Conservation (phyloP, 2,113 vertebrate genomes). For the Periophthalmodon schlosseri region DNA sequence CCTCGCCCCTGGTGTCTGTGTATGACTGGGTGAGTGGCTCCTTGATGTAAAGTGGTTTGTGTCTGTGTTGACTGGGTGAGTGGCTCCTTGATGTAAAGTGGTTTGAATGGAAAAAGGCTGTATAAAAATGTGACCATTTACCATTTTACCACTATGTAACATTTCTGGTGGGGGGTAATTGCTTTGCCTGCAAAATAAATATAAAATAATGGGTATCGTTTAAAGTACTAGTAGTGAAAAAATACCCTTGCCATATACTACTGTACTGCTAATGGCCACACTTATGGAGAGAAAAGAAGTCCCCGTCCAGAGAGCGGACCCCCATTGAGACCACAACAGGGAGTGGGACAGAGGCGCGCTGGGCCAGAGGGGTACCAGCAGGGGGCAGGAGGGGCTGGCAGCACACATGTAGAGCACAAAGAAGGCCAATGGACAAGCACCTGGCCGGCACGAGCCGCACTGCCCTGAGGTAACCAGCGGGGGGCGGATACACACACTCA, state of each 20-base stretch:
- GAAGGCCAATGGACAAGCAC: conserved; percentile 48
- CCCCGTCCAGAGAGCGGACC: conserved; percentile 26
- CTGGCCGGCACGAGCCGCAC: conserved; percentile 39
- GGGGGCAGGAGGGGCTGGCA: conserved; percentile 16
- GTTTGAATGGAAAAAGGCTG: too few relatives aligned
- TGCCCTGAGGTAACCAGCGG: conserved; percentile 48
- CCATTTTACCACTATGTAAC: too few relatives aligned
- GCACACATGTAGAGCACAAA: not conserved
- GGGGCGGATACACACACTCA: conserved; percentile 28
- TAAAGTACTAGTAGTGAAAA: too few relatives aligned
- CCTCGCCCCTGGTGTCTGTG: too few relatives aligned
- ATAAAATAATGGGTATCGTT: too few relatives aligned
- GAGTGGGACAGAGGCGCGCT: conserved; percentile 36
- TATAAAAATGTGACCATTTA: too few relatives aligned
- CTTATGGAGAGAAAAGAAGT: conserved; percentile 41
- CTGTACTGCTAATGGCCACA: conserved; percentile 36
- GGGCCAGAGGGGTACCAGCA: conserved; percentile 40
- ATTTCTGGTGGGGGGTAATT: too few relatives aligned
- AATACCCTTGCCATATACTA: conserved; percentile 4
- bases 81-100: too few relatives aligned
- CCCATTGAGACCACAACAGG: conserved; percentile 51
- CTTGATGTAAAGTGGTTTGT: too few relatives aligned
- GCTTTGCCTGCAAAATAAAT: too few relatives aligned
- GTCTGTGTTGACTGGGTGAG: too few relatives aligned
- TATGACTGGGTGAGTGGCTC: too few relatives aligned